Evolutionary conservation across 2,113 vertebrate genomes (phyloP).

Genomic region (Zootoca vivipara): DNA sequence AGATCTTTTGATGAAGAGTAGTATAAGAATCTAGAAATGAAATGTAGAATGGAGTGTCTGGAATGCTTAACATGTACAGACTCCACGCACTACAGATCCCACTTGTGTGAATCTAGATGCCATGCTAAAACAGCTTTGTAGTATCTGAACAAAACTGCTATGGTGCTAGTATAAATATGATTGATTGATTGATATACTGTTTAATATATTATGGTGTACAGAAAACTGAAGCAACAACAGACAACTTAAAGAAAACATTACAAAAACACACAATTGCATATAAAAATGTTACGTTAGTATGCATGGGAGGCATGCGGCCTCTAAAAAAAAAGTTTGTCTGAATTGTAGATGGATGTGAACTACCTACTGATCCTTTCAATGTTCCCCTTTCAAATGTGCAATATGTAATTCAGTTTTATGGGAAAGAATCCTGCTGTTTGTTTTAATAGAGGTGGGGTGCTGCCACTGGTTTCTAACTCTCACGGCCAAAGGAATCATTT

Average conservation of each 20-base stretch:
- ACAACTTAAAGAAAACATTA: no score
- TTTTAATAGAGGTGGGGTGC: neutral
- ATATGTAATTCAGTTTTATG: neutral
- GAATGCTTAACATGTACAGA: no score
- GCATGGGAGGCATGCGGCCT: neutral
- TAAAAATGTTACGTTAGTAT: no score
- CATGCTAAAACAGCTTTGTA: neutral
- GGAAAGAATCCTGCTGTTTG: no score
- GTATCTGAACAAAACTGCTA: neutral
- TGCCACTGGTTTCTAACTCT: neutral
- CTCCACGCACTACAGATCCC: no score
- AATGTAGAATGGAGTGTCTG: no score
- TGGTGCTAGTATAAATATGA: neutral
- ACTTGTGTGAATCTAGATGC: neutral
- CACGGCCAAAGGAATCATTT: neutral
- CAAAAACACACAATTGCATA: no score
- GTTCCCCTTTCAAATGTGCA: neutral
- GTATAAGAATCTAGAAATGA: no score
- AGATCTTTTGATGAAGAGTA: no score
- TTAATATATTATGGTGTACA: no score
- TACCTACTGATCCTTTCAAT: neutral
- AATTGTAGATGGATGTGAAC: neutral
- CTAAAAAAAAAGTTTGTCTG: neutral
- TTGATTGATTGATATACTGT: no score
- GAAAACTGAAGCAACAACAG: no score